phyloP scores from a whole-genome alignment of 2,888 invertebrate species.

The Ypsolopha scabrella region DNA sequence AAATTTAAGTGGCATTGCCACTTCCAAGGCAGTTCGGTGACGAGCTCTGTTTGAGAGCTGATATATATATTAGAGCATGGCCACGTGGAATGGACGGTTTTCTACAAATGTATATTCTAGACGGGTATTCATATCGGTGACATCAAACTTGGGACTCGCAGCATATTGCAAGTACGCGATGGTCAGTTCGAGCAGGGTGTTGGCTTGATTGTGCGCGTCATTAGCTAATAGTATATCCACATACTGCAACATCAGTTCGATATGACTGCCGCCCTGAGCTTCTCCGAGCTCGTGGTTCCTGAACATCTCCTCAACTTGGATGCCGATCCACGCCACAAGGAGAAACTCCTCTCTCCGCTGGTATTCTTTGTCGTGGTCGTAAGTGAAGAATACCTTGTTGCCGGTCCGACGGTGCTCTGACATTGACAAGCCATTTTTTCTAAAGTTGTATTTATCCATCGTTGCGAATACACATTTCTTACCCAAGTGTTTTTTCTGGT shows the following conservation, averaged over 20 bases:
- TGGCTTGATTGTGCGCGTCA: constrained; percentile 26
- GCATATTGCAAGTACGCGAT: constrained; percentile 31
- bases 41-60: constrained; percentile 84
- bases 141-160: constrained; percentile 30
- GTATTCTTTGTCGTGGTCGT: constrained; percentile 24
- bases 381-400: constrained; percentile 22
- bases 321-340: neutral
- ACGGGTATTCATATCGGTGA: constrained; percentile 25
- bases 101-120: constrained; percentile 36
- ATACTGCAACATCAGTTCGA: neutral
- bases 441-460: too few species aligned
- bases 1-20: constrained; percentile 83
- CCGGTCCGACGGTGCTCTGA: constrained; percentile 15
- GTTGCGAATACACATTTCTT: too few species aligned
- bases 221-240: constrained; percentile 17
- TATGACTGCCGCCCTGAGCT: too few species aligned
- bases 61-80: constrained; percentile 81
- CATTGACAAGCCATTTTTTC: constrained; percentile 38
- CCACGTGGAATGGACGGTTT: constrained; percentile 62
- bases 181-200: constrained; percentile 23
- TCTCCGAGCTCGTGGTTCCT: neutral
- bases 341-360: constrained; percentile 23
- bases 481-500: too few species aligned
- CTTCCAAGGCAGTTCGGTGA: constrained; percentile 86
- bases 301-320: neutral